Evolutionary conservation across 2,113 vertebrate species (phyloP).

Genomic region (Chaetodon trifascialis): DNA sequence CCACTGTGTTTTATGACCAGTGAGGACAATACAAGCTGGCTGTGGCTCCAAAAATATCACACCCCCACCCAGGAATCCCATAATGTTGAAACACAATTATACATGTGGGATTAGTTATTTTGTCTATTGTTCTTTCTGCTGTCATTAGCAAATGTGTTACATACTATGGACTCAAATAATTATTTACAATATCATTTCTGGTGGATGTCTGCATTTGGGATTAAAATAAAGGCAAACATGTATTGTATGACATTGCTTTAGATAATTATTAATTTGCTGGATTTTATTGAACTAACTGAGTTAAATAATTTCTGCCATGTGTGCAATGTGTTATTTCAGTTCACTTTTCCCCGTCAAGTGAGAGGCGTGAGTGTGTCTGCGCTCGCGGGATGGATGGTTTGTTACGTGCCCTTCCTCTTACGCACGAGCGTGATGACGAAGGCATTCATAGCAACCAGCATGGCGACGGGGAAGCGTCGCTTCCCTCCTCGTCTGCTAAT

Average conservation of each 20-base stretch:
- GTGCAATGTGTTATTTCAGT: neutral
- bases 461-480: slow-evolving; percentile 82
- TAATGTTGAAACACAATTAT: slow-evolving; percentile 1
- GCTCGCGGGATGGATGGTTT: neutral
- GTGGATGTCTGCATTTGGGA: neutral
- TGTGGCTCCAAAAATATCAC: slow-evolving; percentile 10
- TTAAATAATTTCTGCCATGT: neutral
- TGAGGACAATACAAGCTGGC: neutral
- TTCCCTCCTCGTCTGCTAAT: slow-evolving; percentile 18
- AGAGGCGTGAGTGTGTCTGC: neutral
- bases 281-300: neutral
- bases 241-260: neutral
- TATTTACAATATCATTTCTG: neutral
- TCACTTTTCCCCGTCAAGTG: neutral
- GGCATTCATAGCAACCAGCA: slow-evolving; percentile 82
- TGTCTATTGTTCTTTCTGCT: neutral
- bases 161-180: neutral
- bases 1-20: slow-evolving; percentile 1
- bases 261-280: neutral
- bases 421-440: slow-evolving; percentile 74
- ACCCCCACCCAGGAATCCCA: neutral
- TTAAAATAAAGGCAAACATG: neutral
- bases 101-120: neutral
- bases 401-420: neutral
- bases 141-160: neutral